Percentiles rank a stretch among this genome's conserved stretches.
Conservation (phyloP, 2,888 invertebrate species). For the Fissipunctia ypsillon region DNA sequence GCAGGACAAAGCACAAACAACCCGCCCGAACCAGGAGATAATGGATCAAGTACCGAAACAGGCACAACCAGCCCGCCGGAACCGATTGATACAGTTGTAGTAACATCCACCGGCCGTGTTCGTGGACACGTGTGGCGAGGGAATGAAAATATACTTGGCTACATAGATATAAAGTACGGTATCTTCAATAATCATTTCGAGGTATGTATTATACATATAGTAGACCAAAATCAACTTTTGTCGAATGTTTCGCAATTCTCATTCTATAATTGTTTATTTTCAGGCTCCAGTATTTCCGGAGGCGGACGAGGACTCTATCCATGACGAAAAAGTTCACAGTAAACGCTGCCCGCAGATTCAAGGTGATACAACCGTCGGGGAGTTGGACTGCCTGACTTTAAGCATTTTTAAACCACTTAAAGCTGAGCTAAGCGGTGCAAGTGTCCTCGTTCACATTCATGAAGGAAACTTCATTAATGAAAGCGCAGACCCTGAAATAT, state of each 20-base stretch:
- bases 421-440: slow-evolving; percentile 64
- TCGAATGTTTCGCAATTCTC: neutral
- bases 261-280: slow-evolving; percentile 56
- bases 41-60: neutral
- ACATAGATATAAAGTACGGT: slow-evolving; percentile 83
- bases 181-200: slow-evolving; percentile 71
- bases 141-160: slow-evolving; percentile 71
- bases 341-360: slow-evolving; percentile 79
- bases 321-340: slow-evolving; percentile 69
- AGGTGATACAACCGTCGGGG: slow-evolving; percentile 69
- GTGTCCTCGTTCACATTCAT: slow-evolving; percentile 84
- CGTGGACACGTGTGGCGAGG: slow-evolving; percentile 70
- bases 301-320: slow-evolving; percentile 64
- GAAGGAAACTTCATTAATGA: slow-evolving; percentile 79
- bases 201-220: slow-evolving; percentile 65
- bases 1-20: neutral
- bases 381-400: slow-evolving; percentile 81
- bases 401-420: slow-evolving; percentile 79
- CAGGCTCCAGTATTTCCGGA: slow-evolving; percentile 74
- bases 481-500: slow-evolving; percentile 79
- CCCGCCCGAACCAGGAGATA: neutral
- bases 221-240: neutral
- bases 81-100: slow-evolving; percentile 43
- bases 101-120: slow-evolving; percentile 76
- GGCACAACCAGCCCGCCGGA: neutral